Conservation (phyloP, 2,113 vertebrate genomes). For the Onychorhynchus coronatus region DNA sequence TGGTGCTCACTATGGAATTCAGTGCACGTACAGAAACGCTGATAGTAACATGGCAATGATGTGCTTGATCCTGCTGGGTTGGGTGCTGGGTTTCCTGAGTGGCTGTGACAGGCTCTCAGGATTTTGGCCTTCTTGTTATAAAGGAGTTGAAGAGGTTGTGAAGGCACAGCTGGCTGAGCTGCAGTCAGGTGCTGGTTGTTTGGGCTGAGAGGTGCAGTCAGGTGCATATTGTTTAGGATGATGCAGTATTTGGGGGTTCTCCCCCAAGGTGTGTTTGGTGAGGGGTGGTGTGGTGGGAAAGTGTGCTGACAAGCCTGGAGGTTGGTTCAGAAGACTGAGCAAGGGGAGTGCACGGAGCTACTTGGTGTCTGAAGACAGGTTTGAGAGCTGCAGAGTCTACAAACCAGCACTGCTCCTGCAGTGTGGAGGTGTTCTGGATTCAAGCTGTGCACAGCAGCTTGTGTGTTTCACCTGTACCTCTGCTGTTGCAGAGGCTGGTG, state of each 20-base stretch:
- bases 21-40: background rate
- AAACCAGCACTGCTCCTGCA: background rate
- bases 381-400: background rate
- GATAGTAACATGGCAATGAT: background rate
- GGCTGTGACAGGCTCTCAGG: background rate
- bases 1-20: accelerated
- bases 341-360: accelerated
- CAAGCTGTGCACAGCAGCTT: background rate
- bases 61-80: background rate
- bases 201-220: background rate
- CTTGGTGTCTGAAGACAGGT: accelerated
- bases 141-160: background rate
- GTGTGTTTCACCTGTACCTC: background rate
- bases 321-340: background rate
- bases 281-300: accelerated
- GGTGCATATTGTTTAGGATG: background rate
- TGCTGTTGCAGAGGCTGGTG: background rate
- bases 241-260: background rate
- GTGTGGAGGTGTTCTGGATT: background rate
- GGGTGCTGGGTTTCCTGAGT: background rate
- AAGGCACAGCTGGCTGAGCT: background rate
- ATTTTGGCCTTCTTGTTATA: background rate
- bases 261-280: background rate
- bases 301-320: accelerated
- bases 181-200: background rate